Conservation (phyloP, 1,140 invertebrate genomes). For the Psilanteris sp. region DNA sequence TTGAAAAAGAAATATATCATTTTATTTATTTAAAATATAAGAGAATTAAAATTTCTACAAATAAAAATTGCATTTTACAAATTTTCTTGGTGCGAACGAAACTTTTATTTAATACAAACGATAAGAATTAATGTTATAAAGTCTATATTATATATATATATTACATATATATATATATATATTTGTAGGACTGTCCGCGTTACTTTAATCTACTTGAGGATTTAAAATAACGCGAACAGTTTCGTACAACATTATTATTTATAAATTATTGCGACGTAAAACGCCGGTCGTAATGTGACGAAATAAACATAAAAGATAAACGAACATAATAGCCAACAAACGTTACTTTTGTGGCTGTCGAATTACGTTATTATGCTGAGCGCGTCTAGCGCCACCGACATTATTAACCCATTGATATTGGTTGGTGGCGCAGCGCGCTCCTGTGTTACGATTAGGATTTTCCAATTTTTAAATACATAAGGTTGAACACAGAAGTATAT, state of each 20-base stretch:
- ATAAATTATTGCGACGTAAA: constrained; percentile 51
- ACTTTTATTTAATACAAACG: constrained; percentile 43
- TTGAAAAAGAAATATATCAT: too few relatives aligned
- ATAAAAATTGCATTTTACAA: too few relatives aligned
- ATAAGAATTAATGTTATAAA: constrained; percentile 66
- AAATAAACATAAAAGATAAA: constrained; percentile 9
- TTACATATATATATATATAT: constrained; percentile 51
- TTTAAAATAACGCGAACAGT: constrained; percentile 1
- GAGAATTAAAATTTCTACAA: too few relatives aligned
- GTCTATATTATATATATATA: constrained; percentile 58
- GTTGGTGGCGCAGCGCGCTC: constrained; percentile 44
- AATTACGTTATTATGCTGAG: constrained; percentile 66
- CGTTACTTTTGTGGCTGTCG: constrained; percentile 56
- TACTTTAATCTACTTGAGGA: constrained; percentile 1
- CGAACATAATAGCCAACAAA: constrained; percentile 22
- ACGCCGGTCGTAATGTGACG: constrained; percentile 41
- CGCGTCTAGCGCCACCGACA: constrained; percentile 37
- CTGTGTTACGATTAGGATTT: constrained; percentile 75
- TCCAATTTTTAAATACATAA: constrained; percentile 73
- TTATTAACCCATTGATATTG: too few relatives aligned
- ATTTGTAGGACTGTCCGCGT: constrained; percentile 23
- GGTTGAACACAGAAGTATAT: constrained; percentile 67
- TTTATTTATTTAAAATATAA: too few relatives aligned
- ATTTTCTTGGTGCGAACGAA: neutral
- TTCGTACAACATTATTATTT: constrained; percentile 45